phyloP scores from a whole-genome alignment of 2,888 invertebrate genomes.

The Torymus texanus region DNA sequence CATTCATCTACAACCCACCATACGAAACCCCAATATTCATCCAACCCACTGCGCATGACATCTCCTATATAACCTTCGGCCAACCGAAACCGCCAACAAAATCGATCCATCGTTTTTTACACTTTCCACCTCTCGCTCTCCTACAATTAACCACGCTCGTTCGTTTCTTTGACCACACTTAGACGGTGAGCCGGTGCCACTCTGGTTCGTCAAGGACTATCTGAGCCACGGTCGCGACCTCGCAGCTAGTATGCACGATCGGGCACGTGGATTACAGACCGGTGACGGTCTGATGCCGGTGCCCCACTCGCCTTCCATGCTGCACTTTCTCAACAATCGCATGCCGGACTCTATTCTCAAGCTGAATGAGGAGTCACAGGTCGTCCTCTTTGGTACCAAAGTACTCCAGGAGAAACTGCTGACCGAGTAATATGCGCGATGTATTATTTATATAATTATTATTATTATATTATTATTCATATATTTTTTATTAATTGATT shows the following conservation, averaged over 20 bases:
- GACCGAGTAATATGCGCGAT: slow-evolving; percentile 52
- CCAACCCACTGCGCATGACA: no score
- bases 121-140: no score
- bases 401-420: slow-evolving; percentile 58
- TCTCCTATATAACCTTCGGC: no score
- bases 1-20: no score
- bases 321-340: slow-evolving; percentile 58
- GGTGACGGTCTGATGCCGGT: slow-evolving; percentile 48
- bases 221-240: slow-evolving; percentile 59
- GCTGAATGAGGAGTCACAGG: slow-evolving; percentile 60
- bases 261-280: slow-evolving; percentile 52
- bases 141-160: no score
- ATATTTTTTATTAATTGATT: no score
- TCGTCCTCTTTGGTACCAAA: slow-evolving; percentile 59
- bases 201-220: slow-evolving; percentile 53
- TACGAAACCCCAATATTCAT: no score
- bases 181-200: slow-evolving; percentile 57
- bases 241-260: slow-evolving; percentile 58
- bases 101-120: no score
- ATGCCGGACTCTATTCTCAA: slow-evolving; percentile 46
- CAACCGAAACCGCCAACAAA: no score
- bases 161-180: no score
- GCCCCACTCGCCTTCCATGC: slow-evolving; percentile 59
- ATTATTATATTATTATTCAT: no score
- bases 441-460: no score